Evolutionary conservation across 2,888 invertebrate species (phyloP), one percentile per base, ranked within the genome.

Genomic region (Mactromeris polynyma): DNA sequence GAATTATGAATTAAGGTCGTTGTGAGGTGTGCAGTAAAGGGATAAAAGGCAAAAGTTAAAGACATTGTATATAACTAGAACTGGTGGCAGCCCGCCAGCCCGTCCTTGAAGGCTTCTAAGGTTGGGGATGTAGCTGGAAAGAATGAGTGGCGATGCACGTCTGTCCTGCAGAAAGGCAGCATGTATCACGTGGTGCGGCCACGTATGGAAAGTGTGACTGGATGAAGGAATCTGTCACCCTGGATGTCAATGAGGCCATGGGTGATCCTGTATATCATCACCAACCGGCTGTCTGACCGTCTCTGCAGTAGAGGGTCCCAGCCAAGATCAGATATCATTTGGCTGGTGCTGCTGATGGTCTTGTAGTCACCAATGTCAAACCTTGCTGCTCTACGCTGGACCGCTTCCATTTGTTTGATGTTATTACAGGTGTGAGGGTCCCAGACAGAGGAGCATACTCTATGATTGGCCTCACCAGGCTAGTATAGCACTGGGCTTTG

Each of bases 351-450:
- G 51, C 80, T 80, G 3, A 83, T 86, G 1, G 58, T 78, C 0
- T 73, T 64, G 69, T 89, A 88, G 46, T 88, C 88, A n/a, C 81
- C 73, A n/a, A 1, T 46, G 3, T 46, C 81, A 42, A 85, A 81
- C 4, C 81, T 19, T 11, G 88, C 85, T 33, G 77, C 81, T 36
- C 36, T n/a, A n/a, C n/a, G 51, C 19, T 85, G 84, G 9, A 73
- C 69, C n/a, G 38, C 36, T 46, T 84, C 84, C 6, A 80, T 33
- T 21, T 54, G 54, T 9, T 1, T 9, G 14, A 54, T n/a, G 21
- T 51, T 51, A 17, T 1, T 51, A 1, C 51, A 2, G 2, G 51
- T 51, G 11, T 51, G 51, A 1, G 51, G 54, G 51, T 51, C 19
- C 19, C 19, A 58, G 21, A n/a, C 58, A n/a, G 51, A 3, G 26